Evolutionary conservation across 2,113 vertebrate genomes (phyloP), one percentile per base, ranked within the genome.

Genomic region (Zosterops pallidus): DNA sequence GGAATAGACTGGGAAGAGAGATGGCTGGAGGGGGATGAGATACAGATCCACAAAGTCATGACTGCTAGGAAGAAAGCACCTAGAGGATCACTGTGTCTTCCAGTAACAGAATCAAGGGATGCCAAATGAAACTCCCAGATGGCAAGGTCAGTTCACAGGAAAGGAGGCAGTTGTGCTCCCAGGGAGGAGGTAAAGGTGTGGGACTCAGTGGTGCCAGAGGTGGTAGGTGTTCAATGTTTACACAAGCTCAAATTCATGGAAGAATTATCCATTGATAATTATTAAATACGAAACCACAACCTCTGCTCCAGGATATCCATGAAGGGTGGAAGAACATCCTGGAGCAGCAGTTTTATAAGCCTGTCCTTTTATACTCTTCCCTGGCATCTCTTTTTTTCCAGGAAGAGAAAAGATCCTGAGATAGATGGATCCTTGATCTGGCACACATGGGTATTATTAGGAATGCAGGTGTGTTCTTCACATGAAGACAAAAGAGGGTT

Each of bases 191-290:
- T 71, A 35, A 83, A 94, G 83, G 56, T 88, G 68, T 93, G 71
- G 52, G 60, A 95, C 55, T 28, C 50, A 80, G 4, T 55, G 49
- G 41, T 3, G 53, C 85, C 79, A 90, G 59, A 64, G 50, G 12
- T 81, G 64, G 39, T 89, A 94, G 47, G n/a, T 78, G 26, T 60
- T 89, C 69, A 70, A 4, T 94, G 86, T 97, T 96, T 95, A 93
- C 44, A 92, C 0, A 4, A 90, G 37, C 80, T 89, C 47, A 86
- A 37, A 83, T 74, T 91, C 33, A 62, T 83, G 57, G 90, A 83
- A 90, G 63, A 90, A 94, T 86, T 86, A 97, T 90, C 89, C 72
- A 96, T 95, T 94, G 95, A 89, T 90, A 90, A 44, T 96, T 95
- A 95, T 96, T 95, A 97, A 95, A 86, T 37, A 64, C 1, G 26